phyloP scores from a whole-genome alignment of 1,140 invertebrate species.

The Calycopis cecrops region DNA sequence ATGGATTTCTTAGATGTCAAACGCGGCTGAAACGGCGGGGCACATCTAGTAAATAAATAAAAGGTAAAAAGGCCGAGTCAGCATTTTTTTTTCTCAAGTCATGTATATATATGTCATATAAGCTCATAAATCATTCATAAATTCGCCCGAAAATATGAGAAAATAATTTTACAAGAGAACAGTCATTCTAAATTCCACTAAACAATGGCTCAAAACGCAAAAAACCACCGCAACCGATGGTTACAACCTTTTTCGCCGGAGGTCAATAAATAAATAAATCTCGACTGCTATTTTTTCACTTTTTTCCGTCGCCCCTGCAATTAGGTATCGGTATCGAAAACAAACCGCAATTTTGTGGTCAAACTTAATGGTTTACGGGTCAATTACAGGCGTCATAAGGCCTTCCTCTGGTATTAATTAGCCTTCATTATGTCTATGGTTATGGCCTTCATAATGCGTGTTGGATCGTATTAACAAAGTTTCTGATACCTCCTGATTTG shows the following conservation, averaged over 20 bases:
- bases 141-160: too few relatives aligned
- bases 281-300: constrained; percentile 53
- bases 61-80: too few relatives aligned
- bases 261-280: constrained; percentile 69
- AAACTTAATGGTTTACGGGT: constrained; percentile 59
- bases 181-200: too few relatives aligned
- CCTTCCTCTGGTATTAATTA: constrained; percentile 49
- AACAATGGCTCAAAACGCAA: neutral
- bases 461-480: too few relatives aligned
- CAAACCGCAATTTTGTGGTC: constrained; percentile 66
- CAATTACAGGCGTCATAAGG: constrained; percentile 67
- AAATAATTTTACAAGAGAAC: too few relatives aligned
- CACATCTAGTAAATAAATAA: too few relatives aligned
- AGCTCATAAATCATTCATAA: too few relatives aligned
- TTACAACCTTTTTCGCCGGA: constrained; percentile 14
- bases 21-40: too few relatives aligned
- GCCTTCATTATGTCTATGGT: constrained; percentile 25
- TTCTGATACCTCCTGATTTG: too few relatives aligned
- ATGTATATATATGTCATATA: too few relatives aligned
- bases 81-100: too few relatives aligned
- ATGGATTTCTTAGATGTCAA: too few relatives aligned
- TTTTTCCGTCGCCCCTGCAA: constrained; percentile 52
- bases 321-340: constrained; percentile 65
- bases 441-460: neutral
- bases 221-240: neutral